phyloP scores from a whole-genome alignment of 2,113 vertebrate genomes.

The Trematocara nigrifrons region DNA sequence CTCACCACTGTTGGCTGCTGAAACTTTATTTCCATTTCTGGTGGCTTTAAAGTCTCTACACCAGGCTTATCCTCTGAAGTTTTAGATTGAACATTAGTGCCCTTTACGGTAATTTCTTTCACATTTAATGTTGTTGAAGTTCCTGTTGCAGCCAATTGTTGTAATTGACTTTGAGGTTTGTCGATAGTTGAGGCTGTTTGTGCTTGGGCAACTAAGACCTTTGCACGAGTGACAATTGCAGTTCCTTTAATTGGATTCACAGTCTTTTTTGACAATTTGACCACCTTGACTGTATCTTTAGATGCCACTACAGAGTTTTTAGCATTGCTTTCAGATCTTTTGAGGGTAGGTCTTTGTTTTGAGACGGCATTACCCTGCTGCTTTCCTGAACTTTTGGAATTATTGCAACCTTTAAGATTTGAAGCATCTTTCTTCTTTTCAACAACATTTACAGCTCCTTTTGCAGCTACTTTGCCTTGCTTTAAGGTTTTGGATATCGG shows the following conservation, averaged over 20 bases:
- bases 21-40: neutral
- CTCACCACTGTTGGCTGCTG: neutral
- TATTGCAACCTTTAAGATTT: neutral
- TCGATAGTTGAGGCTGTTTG: neutral
- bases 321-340: neutral
- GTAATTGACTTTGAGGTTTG: neutral
- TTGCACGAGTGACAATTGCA: neutral
- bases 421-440: neutral
- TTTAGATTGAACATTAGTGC: neutral
- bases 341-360: neutral
- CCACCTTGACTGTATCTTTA: neutral
- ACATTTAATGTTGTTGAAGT: neutral
- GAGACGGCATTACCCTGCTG: neutral
- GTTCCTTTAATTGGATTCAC: neutral
- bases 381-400: neutral
- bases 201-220: neutral
- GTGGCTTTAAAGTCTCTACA: neutral
- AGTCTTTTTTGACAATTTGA: neutral
- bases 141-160: neutral
- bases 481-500: neutral
- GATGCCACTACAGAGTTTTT: neutral
- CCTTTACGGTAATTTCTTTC: neutral
- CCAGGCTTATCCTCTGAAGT: neutral
- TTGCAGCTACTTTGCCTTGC: neutral
- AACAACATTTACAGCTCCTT: neutral